Percentiles rank a stretch among this genome's conserved stretches.
phyloP scores from a whole-genome alignment of 2,113 vertebrate species.

The Athene cunicularia region DNA sequence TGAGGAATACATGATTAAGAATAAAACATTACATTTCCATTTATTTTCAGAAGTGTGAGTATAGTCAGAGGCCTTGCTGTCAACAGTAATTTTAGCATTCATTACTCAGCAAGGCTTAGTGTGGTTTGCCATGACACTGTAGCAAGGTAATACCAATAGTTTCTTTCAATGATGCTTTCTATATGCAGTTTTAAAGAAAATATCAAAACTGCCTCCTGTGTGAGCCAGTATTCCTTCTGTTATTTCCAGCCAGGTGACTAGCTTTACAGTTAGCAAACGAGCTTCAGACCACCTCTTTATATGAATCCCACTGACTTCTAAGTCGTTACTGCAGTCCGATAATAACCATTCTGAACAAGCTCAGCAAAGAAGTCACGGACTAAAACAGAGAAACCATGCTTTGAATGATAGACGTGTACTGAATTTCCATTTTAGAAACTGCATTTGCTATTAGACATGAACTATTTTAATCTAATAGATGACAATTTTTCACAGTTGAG shows the following conservation, averaged over 20 bases:
- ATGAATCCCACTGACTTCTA: not conserved
- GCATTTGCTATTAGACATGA: not conserved
- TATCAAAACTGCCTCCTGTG: not conserved
- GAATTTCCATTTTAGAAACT: not conserved
- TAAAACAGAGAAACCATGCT: not conserved
- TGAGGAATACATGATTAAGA: not conserved
- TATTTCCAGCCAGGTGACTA: not conserved
- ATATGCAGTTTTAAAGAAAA: not conserved
- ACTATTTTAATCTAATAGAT: not conserved
- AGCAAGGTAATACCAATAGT: not conserved
- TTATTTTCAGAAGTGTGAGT: constrained; percentile 10
- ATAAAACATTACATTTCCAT: constrained; percentile 32
- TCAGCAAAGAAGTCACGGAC: not conserved
- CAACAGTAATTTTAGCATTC: constrained; percentile 19
- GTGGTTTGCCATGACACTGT: not conserved
- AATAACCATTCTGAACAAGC: not conserved
- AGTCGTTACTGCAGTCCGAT: not conserved
- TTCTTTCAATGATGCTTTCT: not conserved
- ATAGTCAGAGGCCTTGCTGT: constrained; percentile 23
- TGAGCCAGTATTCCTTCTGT: not conserved
- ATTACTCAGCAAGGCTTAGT: constrained; percentile 29
- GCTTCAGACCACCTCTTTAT: not conserved
- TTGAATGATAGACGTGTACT: not conserved
- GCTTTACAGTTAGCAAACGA: not conserved
- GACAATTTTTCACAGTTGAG: not conserved